Evolutionary conservation across 37 sponge, comb jelly and placozoan genomes (phyloP), one percentile per base, ranked within the genome.

Genomic region (Halichondria panicea): DNA sequence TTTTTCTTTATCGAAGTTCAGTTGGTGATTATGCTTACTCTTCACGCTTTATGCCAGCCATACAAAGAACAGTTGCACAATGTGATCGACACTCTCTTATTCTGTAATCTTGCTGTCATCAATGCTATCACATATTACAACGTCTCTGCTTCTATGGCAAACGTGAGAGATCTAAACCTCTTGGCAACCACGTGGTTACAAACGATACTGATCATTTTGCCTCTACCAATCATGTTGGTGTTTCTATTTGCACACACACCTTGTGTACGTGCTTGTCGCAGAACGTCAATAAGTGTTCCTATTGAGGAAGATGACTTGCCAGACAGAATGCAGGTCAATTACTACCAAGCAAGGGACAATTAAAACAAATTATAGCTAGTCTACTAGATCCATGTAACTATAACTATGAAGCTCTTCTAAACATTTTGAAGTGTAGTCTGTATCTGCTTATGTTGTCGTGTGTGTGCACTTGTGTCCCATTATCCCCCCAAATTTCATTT

Each of bases 91-190:
- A 40, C 44, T 13, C 30, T 57, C 12, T 27, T 74, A 25, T 21
- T 74, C 27, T 40, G 41, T 8, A 74, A 74, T 58, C n/a, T 74
- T 24, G 44, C 44, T 9, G 33, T 74, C 60, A 74, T 58, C 27
- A 74, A 74, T 54, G 15, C 72, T 21, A 4, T 71, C 37, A 71
- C 74, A 2, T 27, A 56, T 35, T 78, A 53, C 32, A 78, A 78
- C 72, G 15, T 48, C 15, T 18, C 52, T 48, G 11, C 52, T 48
- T 48, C 52, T 48, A 15, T 11, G 52, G 13, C 52, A 18, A 48
- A 48, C 52, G 15, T 15, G 15, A 48, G 13, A 15, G 52, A 18
- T 48, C 13, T 48, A 11, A 48, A 48, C 52, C 52, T 48, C 52
- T 48, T 15, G 11, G 52, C 52, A 48, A 18, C 52, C 52, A 43